A percentile compares a stretch with the other conserved stretches of the same genome.
Conservation (phyloP, 2,797 vertebrate species). For the Ispidina lecontei region DNA sequence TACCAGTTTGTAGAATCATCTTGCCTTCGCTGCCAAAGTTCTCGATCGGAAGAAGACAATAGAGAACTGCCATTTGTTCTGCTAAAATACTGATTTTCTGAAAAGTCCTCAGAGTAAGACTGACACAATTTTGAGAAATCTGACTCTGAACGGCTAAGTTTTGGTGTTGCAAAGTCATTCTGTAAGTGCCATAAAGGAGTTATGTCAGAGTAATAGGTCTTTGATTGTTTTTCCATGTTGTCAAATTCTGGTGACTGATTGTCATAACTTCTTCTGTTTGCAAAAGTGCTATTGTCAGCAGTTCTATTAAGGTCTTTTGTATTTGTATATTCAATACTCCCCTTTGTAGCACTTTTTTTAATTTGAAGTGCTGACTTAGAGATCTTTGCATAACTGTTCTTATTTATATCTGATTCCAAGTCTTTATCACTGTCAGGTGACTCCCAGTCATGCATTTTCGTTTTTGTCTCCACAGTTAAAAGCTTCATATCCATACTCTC, state of each 20-base stretch:
- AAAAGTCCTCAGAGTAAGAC: slow-evolving; percentile 97
- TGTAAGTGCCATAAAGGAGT: slow-evolving; percentile 93
- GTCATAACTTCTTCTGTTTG: slow-evolving; percentile 82
- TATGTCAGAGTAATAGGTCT: slow-evolving; percentile 84
- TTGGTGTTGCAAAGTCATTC: slow-evolving; percentile 92
- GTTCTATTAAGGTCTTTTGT: slow-evolving; percentile 78
- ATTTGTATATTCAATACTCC: slow-evolving; percentile 69
- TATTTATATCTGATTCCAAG: slow-evolving; percentile 88
- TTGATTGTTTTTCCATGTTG: slow-evolving; percentile 84
- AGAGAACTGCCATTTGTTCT: slow-evolving; percentile 91
- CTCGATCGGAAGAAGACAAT: slow-evolving; percentile 94
- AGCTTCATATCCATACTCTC: slow-evolving; percentile 98
- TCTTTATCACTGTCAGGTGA: slow-evolving; percentile 92
- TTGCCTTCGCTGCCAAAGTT: slow-evolving; percentile 95
- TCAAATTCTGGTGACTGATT: slow-evolving; percentile 80
- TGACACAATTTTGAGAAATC: slow-evolving; percentile 98
- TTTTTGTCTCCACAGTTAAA: slow-evolving; percentile 84
- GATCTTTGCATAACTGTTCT: slow-evolving; percentile 90
- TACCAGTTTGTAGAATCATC: slow-evolving; percentile 88
- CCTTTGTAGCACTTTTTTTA: slow-evolving; percentile 84
- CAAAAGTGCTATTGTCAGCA: slow-evolving; percentile 80
- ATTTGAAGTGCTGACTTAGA: slow-evolving; percentile 87
- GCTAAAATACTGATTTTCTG: slow-evolving; percentile 91
- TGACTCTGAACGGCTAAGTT: slow-evolving; percentile 96
- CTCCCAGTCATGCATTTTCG: slow-evolving; percentile 90